Percentiles rank a stretch among this genome's conserved stretches.
Evolutionary conservation across 2,888 invertebrate genomes (phyloP).

Genomic region (Thecocarcelia acutangulata): DNA sequence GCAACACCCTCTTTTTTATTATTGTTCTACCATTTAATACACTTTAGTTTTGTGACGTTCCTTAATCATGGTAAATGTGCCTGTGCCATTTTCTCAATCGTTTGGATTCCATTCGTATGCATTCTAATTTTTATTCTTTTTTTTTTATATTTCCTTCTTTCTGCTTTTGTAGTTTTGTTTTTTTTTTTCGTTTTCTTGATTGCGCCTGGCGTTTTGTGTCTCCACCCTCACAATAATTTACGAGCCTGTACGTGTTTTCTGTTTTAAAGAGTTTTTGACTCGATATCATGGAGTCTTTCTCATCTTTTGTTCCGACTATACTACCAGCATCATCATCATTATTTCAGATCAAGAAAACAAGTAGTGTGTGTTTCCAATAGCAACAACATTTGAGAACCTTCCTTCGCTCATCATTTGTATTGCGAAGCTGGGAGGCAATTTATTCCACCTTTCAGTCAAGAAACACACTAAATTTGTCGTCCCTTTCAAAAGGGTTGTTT

Average conservation of each 20-base stretch:
- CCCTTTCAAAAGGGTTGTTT: too few relatives aligned
- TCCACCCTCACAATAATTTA: conserved; percentile 63
- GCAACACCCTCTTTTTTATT: background rate
- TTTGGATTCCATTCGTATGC: conserved; percentile 29
- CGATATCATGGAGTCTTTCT: conserved; percentile 22
- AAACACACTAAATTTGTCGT: background rate
- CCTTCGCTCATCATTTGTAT: conserved; percentile 2
- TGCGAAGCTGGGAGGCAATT: conserved; percentile 48
- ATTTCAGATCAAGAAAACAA: conserved; percentile 26
- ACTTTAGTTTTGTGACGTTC: background rate
- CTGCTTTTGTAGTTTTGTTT: background rate
- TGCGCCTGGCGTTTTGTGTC: conserved; percentile 57
- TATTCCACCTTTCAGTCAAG: conserved; percentile 44
- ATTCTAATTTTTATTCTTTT: conserved; percentile 12
- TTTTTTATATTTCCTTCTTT: background rate
- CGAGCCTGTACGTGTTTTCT: conserved; percentile 42
- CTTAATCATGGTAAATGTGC: conserved; percentile 17
- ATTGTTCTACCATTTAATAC: conserved; percentile 6
- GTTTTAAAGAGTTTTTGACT: conserved; percentile 32
- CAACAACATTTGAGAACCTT: conserved; percentile 17
- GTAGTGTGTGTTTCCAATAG: conserved; percentile 17
- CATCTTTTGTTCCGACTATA: conserved; percentile 1
- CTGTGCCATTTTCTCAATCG: conserved; percentile 30
- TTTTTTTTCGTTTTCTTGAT: conserved; percentile 10
- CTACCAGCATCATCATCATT: conserved; percentile 38